Evolutionary conservation across 2,888 invertebrate species (phyloP).

Genomic region (Limnephilus rhombicus): DNA sequence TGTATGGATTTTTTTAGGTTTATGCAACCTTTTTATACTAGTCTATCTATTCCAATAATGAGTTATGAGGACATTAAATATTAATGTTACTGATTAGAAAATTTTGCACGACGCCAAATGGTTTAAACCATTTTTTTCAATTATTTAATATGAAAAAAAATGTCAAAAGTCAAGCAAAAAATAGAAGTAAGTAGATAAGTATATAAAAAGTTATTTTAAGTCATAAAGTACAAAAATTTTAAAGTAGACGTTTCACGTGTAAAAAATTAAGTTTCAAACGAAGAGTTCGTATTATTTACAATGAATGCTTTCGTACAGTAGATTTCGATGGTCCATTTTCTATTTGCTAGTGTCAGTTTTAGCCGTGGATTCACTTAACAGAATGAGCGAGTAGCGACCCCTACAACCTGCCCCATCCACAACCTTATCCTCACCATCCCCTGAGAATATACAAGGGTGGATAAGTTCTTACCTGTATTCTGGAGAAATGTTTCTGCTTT

Average conservation of each 20-base stretch:
- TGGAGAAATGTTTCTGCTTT: constrained; percentile 10
- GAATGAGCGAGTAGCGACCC: constrained; percentile 21
- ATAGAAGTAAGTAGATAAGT: too few species aligned
- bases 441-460: background rate
- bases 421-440: background rate
- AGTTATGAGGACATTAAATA: background rate
- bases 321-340: background rate
- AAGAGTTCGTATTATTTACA: too few species aligned
- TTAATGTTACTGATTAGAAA: background rate
- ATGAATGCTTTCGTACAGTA: background rate
- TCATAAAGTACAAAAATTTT: too few species aligned
- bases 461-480: background rate
- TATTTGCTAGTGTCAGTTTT: background rate
- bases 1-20: background rate
- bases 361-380: constrained; percentile 8
- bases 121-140: background rate
- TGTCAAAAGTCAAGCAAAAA: too few species aligned
- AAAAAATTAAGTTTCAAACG: background rate
- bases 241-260: too few species aligned
- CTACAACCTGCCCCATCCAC: constrained; percentile 23
- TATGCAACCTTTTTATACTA: background rate
- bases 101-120: background rate
- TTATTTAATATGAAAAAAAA: too few species aligned
- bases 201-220: too few species aligned
- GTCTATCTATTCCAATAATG: background rate